Evolutionary conservation across 1,140 invertebrate genomes (phyloP).

Genomic region (Amyelois transitella): DNA sequence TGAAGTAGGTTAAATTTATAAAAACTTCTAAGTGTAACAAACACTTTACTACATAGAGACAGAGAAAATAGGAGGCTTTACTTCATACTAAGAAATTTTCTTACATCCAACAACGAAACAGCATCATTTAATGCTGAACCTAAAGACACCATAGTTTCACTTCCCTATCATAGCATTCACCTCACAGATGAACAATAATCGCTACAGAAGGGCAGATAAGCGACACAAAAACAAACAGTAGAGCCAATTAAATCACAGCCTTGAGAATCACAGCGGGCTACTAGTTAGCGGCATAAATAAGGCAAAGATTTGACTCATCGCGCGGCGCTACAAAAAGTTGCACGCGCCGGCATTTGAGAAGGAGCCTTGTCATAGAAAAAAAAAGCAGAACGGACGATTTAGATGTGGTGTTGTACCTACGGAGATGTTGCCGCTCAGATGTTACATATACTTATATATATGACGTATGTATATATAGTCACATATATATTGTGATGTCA

Average conservation of each 20-base stretch:
- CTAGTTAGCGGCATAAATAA: conserved; percentile 21
- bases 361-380: not conserved
- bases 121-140: no score
- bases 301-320: conserved; percentile 46
- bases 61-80: no score
- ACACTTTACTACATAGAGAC: no score
- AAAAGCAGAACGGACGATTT: not conserved
- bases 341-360: conserved; percentile 43
- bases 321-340: conserved; percentile 41
- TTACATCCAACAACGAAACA: no score
- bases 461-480: no score
- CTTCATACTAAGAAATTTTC: no score
- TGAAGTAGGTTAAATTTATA: no score
- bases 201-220: not conserved
- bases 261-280: not conserved
- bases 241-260: not conserved
- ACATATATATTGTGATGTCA: no score
- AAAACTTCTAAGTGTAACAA: no score
- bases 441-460: no score
- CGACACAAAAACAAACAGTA: not conserved
- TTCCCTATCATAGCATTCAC: not conserved
- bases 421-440: not conserved
- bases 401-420: not conserved
- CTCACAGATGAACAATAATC: not conserved
- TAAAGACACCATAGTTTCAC: no score